Evolutionary conservation across 2,797 vertebrate species (phyloP).

Genomic region (Xenentodon cancila): DNA sequence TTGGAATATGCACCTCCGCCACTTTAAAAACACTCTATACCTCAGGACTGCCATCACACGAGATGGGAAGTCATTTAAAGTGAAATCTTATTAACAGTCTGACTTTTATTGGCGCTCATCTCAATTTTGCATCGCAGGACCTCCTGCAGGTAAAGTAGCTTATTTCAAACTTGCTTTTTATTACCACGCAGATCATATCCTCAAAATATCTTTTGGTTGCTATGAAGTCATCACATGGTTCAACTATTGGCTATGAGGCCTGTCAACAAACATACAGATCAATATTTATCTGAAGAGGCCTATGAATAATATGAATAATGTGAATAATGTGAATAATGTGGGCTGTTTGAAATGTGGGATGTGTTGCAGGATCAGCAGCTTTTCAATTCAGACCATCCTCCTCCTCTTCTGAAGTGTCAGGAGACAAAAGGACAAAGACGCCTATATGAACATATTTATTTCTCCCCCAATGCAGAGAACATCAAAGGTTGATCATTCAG

Average conservation of each 20-base stretch:
- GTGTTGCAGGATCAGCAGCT: conserved; percentile 3
- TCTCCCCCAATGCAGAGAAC: too few relatives aligned
- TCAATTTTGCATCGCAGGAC: not conserved
- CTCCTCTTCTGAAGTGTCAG: not conserved
- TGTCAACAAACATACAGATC: conserved; percentile 33
- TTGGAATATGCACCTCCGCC: conserved; percentile 14
- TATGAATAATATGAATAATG: conserved; percentile 26
- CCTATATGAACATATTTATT: not conserved
- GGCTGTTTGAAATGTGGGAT: not conserved
- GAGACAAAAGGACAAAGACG: not conserved
- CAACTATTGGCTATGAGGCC: conserved; percentile 9
- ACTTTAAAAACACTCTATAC: conserved; percentile 8
- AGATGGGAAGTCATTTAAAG: conserved; percentile 9
- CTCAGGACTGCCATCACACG: not conserved
- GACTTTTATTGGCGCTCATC: conserved; percentile 13
- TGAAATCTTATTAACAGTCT: conserved; percentile 29
- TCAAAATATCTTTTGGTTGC: not conserved
- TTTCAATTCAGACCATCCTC: not conserved
- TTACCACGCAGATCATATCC: not conserved
- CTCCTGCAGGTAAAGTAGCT: conserved; percentile 4
- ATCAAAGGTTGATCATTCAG: too few relatives aligned
- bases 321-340: conserved; percentile 19
- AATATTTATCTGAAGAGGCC: conserved; percentile 8
- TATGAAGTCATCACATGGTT: conserved; percentile 2
- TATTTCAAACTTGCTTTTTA: conserved; percentile 7